Conservation (phyloP, 2,113 vertebrate species). For the Lathamus discolor region DNA sequence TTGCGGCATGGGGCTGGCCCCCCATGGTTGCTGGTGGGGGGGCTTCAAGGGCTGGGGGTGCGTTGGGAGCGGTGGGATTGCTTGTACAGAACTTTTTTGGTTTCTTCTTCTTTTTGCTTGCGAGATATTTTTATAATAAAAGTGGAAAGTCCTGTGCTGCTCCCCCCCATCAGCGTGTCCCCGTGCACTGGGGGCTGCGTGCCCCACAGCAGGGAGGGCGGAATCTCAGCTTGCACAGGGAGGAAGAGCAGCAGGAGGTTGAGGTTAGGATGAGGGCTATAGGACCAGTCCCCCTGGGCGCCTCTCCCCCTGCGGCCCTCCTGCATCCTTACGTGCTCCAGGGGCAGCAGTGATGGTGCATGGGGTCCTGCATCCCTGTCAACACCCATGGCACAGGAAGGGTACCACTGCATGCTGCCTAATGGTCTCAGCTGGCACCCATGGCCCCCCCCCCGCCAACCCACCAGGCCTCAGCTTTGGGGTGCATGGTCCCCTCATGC, state of each 20-base stretch:
- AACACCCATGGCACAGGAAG: rapidly evolving
- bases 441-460: background rate
- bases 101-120: constrained; percentile 38
- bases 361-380: background rate
- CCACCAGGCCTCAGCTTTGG: rapidly evolving
- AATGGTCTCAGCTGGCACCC: background rate
- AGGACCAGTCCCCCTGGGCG: background rate
- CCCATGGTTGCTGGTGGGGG: background rate
- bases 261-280: rapidly evolving
- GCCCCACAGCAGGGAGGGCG: background rate
- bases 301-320: rapidly evolving
- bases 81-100: constrained; percentile 25
- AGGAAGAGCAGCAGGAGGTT: background rate
- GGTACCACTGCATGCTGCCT: rapidly evolving
- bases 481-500: rapidly evolving
- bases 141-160: constrained; percentile 40
- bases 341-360: rapidly evolving
- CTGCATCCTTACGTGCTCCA: background rate
- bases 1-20: background rate
- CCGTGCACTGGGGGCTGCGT: background rate
- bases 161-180: background rate
- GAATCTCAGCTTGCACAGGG: background rate
- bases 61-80: background rate
- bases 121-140: constrained; percentile 76
- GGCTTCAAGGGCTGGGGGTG: background rate